Conservation (phyloP, 2,888 invertebrate species). For the Drosophila antonietae region DNA sequence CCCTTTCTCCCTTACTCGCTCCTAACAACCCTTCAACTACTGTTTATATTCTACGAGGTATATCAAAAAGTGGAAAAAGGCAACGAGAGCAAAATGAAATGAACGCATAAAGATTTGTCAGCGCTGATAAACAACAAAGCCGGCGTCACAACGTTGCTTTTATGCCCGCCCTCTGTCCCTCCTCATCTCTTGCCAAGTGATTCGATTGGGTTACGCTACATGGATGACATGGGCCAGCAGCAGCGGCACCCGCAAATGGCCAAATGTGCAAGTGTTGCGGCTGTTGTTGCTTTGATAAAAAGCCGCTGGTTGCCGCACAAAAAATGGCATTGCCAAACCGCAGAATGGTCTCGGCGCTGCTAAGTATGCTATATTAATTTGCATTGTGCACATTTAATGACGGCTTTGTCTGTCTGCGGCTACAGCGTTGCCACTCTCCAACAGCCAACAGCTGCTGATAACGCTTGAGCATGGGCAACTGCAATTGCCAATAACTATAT, state of each 20-base stretch:
- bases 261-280: conserved; percentile 68
- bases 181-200: too few species aligned
- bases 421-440: conserved; percentile 2
- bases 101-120: conserved; percentile 80
- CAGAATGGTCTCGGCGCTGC: conserved; percentile 58
- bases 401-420: conserved; percentile 65
- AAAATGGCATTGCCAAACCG: conserved; percentile 53
- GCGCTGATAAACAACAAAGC: conserved; percentile 76
- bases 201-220: neutral
- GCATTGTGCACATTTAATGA: conserved; percentile 63
- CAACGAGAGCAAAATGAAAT: conserved; percentile 57
- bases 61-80: conserved; percentile 40
- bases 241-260: conserved; percentile 51
- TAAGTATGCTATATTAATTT: conserved; percentile 79
- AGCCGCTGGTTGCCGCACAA: conserved; percentile 37
- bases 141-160: conserved; percentile 44
- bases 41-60: conserved; percentile 11
- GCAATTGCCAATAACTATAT: conserved; percentile 12
- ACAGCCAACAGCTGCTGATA: neutral
- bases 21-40: neutral
- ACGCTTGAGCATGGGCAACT: neutral
- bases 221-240: neutral
- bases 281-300: conserved; percentile 62
- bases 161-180: neutral
- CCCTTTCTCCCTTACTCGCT: too few species aligned